Conservation (phyloP, 1,140 invertebrate genomes). For the Hycleus phaleratus region DNA sequence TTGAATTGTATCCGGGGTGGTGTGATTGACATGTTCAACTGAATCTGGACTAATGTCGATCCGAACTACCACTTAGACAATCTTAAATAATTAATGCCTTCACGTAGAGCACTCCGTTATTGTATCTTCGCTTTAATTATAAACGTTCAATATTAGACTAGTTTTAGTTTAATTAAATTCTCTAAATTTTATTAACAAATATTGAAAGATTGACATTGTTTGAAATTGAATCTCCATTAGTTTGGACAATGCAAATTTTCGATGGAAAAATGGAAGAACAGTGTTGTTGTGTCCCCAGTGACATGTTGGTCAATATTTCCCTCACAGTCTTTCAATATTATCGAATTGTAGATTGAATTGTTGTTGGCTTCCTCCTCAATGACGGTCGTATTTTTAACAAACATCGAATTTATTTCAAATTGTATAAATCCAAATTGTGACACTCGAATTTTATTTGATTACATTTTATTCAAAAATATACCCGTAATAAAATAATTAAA, state of each 20-base stretch:
- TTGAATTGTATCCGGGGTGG: background rate
- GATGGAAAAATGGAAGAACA: conserved; percentile 35
- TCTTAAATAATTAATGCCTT: too few relatives aligned
- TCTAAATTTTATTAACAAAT: too few relatives aligned
- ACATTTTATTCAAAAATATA: conserved; percentile 6
- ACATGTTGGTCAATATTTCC: conserved; percentile 20
- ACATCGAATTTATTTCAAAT: conserved; percentile 1
- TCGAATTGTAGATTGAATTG: conserved; percentile 18
- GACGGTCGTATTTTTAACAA: too few relatives aligned
- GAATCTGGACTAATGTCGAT: conserved; percentile 11
- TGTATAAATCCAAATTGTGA: conserved; percentile 5
- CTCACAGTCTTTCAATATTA: background rate
- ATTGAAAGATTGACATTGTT: background rate
- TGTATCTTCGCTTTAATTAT: too few relatives aligned
- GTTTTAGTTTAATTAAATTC: too few relatives aligned
- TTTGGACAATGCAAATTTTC: conserved; percentile 31
- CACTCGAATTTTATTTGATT: conserved; percentile 3
- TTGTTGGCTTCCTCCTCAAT: too few relatives aligned
- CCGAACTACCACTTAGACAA: too few relatives aligned
- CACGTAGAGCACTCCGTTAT: too few relatives aligned
- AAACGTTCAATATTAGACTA: too few relatives aligned
- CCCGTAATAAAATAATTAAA: conserved; percentile 12
- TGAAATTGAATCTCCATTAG: conserved; percentile 24
- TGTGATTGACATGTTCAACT: conserved; percentile 19
- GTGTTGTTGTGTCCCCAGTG: conserved; percentile 30